Base-by-base conservation (phyloP, 2,797 vertebrate genomes). In the Karalla daura region DNA sequence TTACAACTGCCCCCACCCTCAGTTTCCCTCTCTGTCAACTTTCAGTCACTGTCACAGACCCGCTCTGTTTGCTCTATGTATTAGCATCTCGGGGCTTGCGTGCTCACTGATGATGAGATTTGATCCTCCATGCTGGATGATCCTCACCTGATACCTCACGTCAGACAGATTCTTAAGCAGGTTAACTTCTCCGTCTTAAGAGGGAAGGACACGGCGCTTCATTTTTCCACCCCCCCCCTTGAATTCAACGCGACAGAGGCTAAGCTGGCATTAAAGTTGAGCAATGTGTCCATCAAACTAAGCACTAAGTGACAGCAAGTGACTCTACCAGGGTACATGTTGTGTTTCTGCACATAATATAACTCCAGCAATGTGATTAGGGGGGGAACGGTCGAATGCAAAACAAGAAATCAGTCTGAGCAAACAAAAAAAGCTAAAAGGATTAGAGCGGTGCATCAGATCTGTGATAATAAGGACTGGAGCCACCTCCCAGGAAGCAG, bases 91-190 rank as follows among this genome's bases (percentile, higher is more conserved):
- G 40, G 47, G 11, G 28, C 93, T 94, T 93, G 95, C 93, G 93
- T 90, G 90, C 85, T 88, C 73, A 70, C 86, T 63, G 91, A 87
- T 84, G 90, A 82, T 90, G 91, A 89, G 88, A 92, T 93, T 89
- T 88, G 84, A 93, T 92, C 90, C 83, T 32, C 35, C 80, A 73
- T 84, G 74, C 77, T 85, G 89, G 92, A 92, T 88, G 81, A 15
- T 82, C 49, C 84, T 72, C 68, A 91, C 87, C 86, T 88, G 84
- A 88, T 85, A 81, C 77, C 81, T 82, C 63, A 72, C 49, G 89
- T 72, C 76, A 91, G 81, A 58, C 72, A 68, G 56, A 81, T 89
- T 91, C 88, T 81, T 92, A 90, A 88, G 84, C 91, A 74, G 87
- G 86, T 91, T 90, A 89, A 73, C 80, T 53, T 84, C 77, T 78